Evolutionary conservation across 2,797 vertebrate genomes (phyloP).

Genomic region (Acomys russatus): DNA sequence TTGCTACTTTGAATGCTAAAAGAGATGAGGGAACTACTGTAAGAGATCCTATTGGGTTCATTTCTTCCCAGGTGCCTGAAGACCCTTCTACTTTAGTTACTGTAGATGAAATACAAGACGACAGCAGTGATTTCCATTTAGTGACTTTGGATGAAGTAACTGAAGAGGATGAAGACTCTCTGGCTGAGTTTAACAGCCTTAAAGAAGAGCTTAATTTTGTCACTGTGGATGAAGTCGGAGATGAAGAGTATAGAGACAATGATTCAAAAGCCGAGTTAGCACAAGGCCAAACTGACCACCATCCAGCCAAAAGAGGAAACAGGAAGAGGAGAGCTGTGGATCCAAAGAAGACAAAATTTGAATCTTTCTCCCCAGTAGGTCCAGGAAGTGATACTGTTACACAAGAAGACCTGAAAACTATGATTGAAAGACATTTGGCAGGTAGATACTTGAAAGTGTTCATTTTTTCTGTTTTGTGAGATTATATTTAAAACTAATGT

Average conservation of each 20-base stretch:
- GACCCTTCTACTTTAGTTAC: conserved; percentile 86
- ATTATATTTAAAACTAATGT: conserved; percentile 7
- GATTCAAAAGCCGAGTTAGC: conserved; percentile 62
- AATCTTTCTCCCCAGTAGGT: conserved; percentile 25
- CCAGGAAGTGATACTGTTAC: conserved; percentile 43
- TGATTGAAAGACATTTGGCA: conserved; percentile 57
- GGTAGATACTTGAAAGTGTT: conserved; percentile 71
- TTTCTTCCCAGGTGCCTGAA: conserved; percentile 86
- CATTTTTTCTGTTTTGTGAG: conserved; percentile 32
- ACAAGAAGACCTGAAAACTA: conserved; percentile 63
- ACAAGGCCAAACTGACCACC: conserved; percentile 67
- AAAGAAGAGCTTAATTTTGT: conserved; percentile 92
- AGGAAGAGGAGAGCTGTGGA: conserved; percentile 48
- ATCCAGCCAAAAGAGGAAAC: conserved; percentile 58
- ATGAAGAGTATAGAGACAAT: conserved; percentile 90
- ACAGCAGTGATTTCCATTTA: conserved; percentile 87
- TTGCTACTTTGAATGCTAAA: conserved; percentile 69
- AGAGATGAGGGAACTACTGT: conserved; percentile 65
- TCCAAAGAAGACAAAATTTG: conserved; percentile 71
- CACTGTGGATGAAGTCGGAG: conserved; percentile 94
- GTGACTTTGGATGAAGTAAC: conserved; percentile 92
- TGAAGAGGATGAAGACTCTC: conserved; percentile 89
- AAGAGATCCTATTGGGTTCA: conserved; percentile 77
- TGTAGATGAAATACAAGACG: conserved; percentile 88
- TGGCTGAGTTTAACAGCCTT: conserved; percentile 88